Conservation (phyloP, 2,113 vertebrate genomes). For the Colistium nudipinnis region DNA sequence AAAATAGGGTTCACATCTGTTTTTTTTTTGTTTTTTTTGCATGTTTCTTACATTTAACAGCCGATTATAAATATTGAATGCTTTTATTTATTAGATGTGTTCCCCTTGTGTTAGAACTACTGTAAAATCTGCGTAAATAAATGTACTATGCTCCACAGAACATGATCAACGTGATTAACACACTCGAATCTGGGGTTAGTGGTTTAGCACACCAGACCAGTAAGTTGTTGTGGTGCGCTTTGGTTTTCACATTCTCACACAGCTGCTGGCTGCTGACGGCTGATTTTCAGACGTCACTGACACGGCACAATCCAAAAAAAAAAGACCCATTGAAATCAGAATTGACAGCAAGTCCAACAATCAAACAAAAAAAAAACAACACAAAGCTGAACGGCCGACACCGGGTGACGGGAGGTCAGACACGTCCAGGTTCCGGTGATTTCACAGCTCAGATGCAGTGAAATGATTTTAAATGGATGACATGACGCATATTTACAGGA, state of each 20-base stretch:
- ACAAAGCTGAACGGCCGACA: conserved; percentile 42
- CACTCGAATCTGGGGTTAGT: no score
- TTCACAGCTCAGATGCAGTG: no score
- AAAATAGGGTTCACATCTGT: accelerated
- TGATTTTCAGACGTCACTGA: conserved; percentile 38
- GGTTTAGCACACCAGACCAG: neutral
- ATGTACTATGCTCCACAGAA: no score
- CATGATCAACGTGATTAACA: no score
- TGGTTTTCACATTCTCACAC: conserved; percentile 39
- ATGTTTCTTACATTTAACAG: no score
- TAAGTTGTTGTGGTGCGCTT: conserved; percentile 22
- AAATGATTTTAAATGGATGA: neutral
- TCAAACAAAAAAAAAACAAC: conserved; percentile 1
- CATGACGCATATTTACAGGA: neutral
- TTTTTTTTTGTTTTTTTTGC: no score
- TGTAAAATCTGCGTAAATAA: no score
- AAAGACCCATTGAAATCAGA: conserved; percentile 50
- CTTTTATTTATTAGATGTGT: no score
- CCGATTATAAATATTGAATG: no score
- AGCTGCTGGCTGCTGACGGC: conserved; percentile 46
- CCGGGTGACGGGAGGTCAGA: conserved; percentile 41
- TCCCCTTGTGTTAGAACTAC: no score
- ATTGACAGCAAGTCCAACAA: conserved; percentile 41
- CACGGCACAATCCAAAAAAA: conserved; percentile 62
- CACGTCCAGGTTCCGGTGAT: no score